Evolutionary conservation across 1,140 invertebrate species (phyloP), one percentile per base, ranked within the genome.

Genomic region (Drosophila pandora): DNA sequence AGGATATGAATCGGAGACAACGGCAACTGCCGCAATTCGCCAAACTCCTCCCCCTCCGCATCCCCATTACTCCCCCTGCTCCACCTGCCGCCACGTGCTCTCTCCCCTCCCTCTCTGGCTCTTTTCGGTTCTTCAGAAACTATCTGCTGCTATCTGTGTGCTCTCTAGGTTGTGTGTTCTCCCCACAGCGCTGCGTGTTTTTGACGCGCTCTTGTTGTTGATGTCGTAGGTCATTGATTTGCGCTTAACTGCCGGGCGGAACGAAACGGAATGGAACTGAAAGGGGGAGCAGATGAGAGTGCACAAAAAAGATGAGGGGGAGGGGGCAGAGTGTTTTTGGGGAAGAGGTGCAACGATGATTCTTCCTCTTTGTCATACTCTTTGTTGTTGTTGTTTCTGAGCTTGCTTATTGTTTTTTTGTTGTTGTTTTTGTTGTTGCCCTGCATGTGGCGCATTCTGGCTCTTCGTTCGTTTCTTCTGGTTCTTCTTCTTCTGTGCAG

Each of bases 181-280:
- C 59, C 37, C 21, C 56, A 21, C 25, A 6, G 6, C 61, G 6
- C 61, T 76, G 71, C 43, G 53, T 79, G 63, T 63, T 54, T 39
- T 47, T 68, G 43, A 52, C n/a, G 50, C 54, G 79, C 56, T 85
- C 69, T 67, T 76, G 74, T 73, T 76, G 74, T 69, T 79, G 82
- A 85, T 88, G 83, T 88, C 83, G 83, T 88, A 88, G 83, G 83
- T 88, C 83, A 88, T 88, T 88, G 83, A 88, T 88, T 88, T 88
- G 83, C 79, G 83, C 76, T 88, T 87, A 85, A 88, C 83, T 67
- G 69, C 60, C 68, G 62, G 54, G 47, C 61, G 54, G 61, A 67
- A 67, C 63, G 59, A 23, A 67, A 67, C 43, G 45, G 45, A 48
- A 67, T 67, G 30, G 55, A 49, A 59, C 39, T 9, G 17, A 61